A percentile compares a stretch with the other conserved stretches of the same genome.
Conservation (phyloP, 2,113 vertebrate genomes). For the Aptenodytes patagonicus region DNA sequence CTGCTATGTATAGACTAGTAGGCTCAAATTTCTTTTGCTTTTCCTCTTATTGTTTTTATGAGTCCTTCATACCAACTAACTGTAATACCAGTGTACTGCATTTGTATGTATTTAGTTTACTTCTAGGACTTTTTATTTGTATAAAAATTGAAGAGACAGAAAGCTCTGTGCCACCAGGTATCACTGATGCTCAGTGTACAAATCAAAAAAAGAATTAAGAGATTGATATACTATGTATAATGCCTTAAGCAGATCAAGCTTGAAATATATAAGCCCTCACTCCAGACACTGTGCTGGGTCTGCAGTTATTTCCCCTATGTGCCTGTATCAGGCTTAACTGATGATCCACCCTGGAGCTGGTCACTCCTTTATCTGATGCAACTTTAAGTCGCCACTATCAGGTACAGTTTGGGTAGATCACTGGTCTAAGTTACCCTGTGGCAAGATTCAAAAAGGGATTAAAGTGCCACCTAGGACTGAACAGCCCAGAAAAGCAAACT, state of each 20-base stretch:
- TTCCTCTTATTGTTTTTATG: neutral
- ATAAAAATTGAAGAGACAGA: neutral
- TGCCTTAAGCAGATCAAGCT: conserved; percentile 7
- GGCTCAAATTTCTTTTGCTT: neutral
- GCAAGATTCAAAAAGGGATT: neutral
- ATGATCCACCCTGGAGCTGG: neutral
- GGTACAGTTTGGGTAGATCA: neutral
- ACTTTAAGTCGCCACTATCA: neutral
- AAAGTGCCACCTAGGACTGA: neutral
- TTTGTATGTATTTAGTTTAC: neutral
- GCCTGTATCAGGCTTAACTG: neutral
- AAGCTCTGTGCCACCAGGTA: neutral
- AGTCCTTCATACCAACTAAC: neutral
- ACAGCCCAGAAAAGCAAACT: neutral
- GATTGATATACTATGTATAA: neutral
- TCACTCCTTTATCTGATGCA: neutral
- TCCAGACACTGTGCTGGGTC: neutral
- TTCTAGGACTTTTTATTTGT: neutral
- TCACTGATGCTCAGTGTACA: neutral
- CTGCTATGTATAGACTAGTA: neutral
- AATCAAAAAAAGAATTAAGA: neutral
- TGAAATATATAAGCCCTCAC: neutral
- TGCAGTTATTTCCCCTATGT: neutral
- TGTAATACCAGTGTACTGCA: neutral
- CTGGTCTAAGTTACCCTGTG: neutral